A percentile compares a stretch with the other conserved stretches of the same genome.
Conservation (phyloP, 2,113 vertebrate species). For the Microtus ochrogaster region DNA sequence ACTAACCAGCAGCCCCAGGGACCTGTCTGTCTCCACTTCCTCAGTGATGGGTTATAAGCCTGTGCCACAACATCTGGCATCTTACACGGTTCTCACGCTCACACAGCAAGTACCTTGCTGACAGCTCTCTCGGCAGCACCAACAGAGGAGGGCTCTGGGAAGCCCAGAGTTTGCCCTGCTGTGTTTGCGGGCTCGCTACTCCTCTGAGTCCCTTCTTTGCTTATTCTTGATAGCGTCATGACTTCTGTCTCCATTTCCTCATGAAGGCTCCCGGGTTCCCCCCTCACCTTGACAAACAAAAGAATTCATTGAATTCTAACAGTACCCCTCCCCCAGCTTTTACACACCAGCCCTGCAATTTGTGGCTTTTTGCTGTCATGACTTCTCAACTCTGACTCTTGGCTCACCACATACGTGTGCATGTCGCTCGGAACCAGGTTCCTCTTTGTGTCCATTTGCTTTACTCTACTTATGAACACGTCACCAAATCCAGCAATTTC, state of each 20-base stretch:
- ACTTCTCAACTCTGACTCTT: not conserved
- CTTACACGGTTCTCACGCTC: not conserved
- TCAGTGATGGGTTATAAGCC: not conserved
- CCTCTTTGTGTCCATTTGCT: too few relatives aligned
- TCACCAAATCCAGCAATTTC: not conserved
- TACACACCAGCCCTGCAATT: not conserved
- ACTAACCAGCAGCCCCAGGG: not conserved
- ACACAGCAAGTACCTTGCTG: not conserved
- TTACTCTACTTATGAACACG: not conserved
- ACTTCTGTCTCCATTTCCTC: not conserved
- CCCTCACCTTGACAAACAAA: not conserved
- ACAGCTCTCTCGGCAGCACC: not conserved
- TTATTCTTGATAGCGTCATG: not conserved
- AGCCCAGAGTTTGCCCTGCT: not conserved
- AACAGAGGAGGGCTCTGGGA: not conserved
- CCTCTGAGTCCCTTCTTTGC: not conserved
- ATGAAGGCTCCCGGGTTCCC: not conserved
- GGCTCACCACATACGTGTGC: fast-evolving
- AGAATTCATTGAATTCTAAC: not conserved
- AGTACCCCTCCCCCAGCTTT: not conserved
- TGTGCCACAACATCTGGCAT: not conserved
- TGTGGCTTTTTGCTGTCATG: not conserved
- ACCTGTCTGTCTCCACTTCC: not conserved
- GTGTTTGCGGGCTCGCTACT: not conserved
- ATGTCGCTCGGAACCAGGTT: not conserved